Percentiles rank a stretch among this genome's conserved stretches.
These are phyloP conservation scores for Mus caroli DNA, from an alignment of 2,797 vertebrate species.

Conservation along the genomic window DNA sequence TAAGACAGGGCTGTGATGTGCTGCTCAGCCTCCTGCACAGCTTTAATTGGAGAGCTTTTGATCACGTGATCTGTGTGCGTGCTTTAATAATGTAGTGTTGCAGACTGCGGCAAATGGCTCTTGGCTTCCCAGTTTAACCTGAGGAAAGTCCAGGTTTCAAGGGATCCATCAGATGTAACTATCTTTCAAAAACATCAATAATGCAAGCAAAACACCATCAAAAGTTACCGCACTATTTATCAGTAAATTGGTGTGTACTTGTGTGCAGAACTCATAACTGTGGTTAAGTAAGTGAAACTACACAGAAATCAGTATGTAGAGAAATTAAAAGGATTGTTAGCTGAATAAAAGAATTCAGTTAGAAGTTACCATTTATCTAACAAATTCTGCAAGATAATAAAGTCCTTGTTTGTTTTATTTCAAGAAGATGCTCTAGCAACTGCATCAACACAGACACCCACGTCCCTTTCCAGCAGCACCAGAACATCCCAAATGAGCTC, in stretches of 20 bases:
- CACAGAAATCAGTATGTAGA: accelerated
- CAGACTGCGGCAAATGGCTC: neutral
- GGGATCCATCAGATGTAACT: neutral
- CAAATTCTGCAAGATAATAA: neutral
- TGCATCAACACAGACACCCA: accelerated
- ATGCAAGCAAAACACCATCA: neutral
- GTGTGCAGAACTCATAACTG: accelerated
- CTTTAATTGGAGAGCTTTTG: neutral
- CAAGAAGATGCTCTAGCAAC: accelerated
- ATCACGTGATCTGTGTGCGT: neutral
- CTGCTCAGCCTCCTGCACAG: too few relatives aligned
- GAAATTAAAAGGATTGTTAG: accelerated
- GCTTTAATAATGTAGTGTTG: neutral
- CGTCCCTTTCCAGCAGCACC: accelerated
- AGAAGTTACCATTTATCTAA: accelerated
- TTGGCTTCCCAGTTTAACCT: neutral
- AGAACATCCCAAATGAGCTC: accelerated
- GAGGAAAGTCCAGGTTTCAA: neutral
- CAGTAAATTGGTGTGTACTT: neutral
- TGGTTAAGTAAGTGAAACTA: neutral
- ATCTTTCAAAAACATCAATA: neutral
- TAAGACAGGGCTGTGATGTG: neutral
- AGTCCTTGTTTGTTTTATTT: neutral
- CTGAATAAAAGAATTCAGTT: neutral
- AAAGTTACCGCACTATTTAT: too few relatives aligned